Percentiles rank a stretch among this genome's conserved stretches.
These are phyloP conservation scores for Empis stercorea DNA, from an alignment of 2,888 invertebrate species.

Conservation along the genomic window DNA sequence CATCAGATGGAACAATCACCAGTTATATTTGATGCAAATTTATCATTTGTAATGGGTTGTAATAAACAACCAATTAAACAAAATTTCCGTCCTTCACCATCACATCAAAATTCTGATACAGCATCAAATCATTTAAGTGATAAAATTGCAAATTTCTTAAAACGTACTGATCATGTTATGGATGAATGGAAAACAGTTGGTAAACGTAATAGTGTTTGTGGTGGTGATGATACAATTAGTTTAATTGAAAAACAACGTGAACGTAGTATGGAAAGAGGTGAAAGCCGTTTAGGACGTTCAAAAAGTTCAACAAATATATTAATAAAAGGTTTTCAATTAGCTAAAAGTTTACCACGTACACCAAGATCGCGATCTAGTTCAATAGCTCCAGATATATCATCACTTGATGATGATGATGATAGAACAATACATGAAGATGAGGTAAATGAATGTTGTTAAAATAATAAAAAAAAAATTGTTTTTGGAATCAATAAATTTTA, in stretches of 20 bases:
- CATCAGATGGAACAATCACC: constrained; percentile 58
- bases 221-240: constrained; percentile 30
- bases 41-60: constrained; percentile 65
- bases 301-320: constrained; percentile 69
- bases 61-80: constrained; percentile 57
- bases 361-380: constrained; percentile 32
- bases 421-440: constrained; percentile 53
- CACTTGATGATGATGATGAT: constrained; percentile 44
- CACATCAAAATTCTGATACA: constrained; percentile 61
- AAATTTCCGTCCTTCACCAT: constrained; percentile 56
- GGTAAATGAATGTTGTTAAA: constrained; percentile 33
- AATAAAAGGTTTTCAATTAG: constrained; percentile 69
- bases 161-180: constrained; percentile 75
- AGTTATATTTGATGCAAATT: constrained; percentile 68
- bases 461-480: too few species aligned
- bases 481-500: too few species aligned
- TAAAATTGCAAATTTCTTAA: constrained; percentile 68
- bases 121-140: constrained; percentile 61
- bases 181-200: constrained; percentile 72
- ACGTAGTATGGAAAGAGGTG: constrained; percentile 28
- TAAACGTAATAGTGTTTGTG: constrained; percentile 38
- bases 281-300: constrained; percentile 43
- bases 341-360: constrained; percentile 33
- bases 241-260: constrained; percentile 34
- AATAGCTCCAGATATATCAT: constrained; percentile 24